These are phyloP conservation scores for Anthopleura sola DNA, from an alignment of 64 coral and sea anemone species.

Conservation along the genomic window DNA sequence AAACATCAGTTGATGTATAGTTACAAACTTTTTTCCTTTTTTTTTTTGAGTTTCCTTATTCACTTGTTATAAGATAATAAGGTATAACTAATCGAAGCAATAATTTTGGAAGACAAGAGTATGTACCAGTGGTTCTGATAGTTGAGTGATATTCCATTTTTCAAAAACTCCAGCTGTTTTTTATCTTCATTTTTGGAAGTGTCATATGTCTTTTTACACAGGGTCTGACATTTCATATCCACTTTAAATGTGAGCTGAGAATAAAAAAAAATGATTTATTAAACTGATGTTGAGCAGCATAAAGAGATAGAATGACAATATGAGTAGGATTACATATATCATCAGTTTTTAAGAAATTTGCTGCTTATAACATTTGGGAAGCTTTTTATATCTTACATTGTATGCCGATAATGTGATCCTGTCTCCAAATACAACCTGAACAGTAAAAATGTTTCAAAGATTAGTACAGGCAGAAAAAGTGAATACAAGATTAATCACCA, in stretches of 20 bases:
- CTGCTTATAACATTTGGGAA: no score
- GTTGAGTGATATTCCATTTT: constrained; percentile 82
- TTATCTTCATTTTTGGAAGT: constrained; percentile 34
- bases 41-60: not conserved
- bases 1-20: no score
- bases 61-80: no score
- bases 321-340: no score
- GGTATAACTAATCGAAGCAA: not conserved
- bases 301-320: no score
- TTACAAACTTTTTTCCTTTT: no score
- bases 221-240: constrained; percentile 1
- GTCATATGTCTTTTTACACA: constrained; percentile 62
- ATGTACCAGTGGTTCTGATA: constrained; percentile 93
- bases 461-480: not conserved
- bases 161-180: constrained; percentile 81
- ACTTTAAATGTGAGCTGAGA: constrained; percentile 66
- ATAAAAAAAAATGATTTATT: not conserved
- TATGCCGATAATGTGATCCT: constrained; percentile 76
- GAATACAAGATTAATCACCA: not conserved
- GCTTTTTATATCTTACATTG: constrained; percentile 67
- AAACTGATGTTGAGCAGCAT: no score
- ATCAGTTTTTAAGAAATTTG: no score
- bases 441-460: not conserved
- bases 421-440: constrained; percentile 95
- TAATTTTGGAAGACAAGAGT: not conserved